A percentile compares a stretch with the other conserved stretches of the same genome.
These are phyloP conservation scores for Cirrhinus mrigala DNA, from an alignment of 2,797 vertebrate species.

Conservation along the genomic window DNA sequence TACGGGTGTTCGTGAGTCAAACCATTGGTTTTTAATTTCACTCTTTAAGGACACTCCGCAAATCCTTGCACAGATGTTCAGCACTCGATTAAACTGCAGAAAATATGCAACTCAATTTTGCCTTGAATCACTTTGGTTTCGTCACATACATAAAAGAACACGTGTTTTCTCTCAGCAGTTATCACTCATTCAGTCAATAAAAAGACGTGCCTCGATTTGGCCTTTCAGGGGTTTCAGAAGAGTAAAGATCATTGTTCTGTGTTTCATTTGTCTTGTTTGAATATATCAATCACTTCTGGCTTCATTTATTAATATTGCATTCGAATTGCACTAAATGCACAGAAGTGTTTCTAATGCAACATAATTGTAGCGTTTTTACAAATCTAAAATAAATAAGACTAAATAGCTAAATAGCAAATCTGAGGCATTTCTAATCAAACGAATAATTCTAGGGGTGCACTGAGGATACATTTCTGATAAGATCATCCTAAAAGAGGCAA, in stretches of 20 bases:
- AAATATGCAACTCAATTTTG: slow-evolving; percentile 25
- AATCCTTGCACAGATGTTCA: slow-evolving; percentile 22
- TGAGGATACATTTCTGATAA: no score
- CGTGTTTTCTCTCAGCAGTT: slow-evolving; percentile 30
- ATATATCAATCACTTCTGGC: not conserved
- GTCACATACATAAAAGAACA: slow-evolving; percentile 18
- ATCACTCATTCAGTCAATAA: slow-evolving; percentile 32
- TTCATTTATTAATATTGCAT: not conserved
- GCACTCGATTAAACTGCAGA: not conserved
- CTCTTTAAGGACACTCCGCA: not conserved
- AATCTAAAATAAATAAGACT: no score
- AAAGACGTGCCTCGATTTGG: slow-evolving; percentile 29
- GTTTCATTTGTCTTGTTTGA: slow-evolving; percentile 15
- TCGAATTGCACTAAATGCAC: not conserved
- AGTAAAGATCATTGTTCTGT: slow-evolving; percentile 24
- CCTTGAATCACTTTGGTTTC: slow-evolving; percentile 2
- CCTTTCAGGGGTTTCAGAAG: slow-evolving; percentile 20
- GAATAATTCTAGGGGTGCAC: no score
- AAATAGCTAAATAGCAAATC: no score
- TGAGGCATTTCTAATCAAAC: no score
- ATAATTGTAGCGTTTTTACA: no score
- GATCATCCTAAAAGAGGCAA: not conserved
- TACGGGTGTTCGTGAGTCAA: not conserved
- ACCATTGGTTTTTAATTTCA: slow-evolving; percentile 9
- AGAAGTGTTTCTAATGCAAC: not conserved